phyloP scores from a whole-genome alignment of 2,888 invertebrate species.

The Drosophila imparisetae region DNA sequence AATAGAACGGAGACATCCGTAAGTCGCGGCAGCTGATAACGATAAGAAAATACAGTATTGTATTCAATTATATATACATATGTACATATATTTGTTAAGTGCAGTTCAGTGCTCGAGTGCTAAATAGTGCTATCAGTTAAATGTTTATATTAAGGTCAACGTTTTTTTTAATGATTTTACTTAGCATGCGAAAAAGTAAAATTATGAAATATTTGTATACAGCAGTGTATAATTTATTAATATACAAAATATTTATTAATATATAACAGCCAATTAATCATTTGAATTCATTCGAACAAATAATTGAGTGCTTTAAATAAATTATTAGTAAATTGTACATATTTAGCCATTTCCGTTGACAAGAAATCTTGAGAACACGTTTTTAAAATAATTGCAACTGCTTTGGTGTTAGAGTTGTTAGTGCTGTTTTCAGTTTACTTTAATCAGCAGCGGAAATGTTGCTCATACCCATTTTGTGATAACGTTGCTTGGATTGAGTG shows the following conservation, averaged over 20 bases:
- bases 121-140: constrained; percentile 17
- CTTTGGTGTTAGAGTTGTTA: neutral
- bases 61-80: neutral
- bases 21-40: constrained; percentile 22
- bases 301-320: neutral
- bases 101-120: constrained; percentile 24
- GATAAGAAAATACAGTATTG: constrained; percentile 4
- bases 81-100: neutral
- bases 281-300: too few species aligned
- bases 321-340: neutral
- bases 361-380: neutral
- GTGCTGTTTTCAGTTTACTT: neutral
- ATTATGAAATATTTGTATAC: neutral
- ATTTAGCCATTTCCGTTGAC: neutral
- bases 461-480: neutral
- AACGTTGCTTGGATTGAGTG: neutral
- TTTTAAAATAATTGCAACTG: neutral
- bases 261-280: too few species aligned
- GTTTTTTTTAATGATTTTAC: neutral
- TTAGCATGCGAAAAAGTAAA: neutral
- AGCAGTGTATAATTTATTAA: neutral
- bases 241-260: neutral
- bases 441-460: neutral
- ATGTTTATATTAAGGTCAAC: neutral
- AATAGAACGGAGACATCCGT: constrained; percentile 8